Percentiles rank a stretch among this genome's conserved stretches.
Evolutionary conservation across 2,113 vertebrate genomes (phyloP).

Genomic region (Zosterops japonicus): DNA sequence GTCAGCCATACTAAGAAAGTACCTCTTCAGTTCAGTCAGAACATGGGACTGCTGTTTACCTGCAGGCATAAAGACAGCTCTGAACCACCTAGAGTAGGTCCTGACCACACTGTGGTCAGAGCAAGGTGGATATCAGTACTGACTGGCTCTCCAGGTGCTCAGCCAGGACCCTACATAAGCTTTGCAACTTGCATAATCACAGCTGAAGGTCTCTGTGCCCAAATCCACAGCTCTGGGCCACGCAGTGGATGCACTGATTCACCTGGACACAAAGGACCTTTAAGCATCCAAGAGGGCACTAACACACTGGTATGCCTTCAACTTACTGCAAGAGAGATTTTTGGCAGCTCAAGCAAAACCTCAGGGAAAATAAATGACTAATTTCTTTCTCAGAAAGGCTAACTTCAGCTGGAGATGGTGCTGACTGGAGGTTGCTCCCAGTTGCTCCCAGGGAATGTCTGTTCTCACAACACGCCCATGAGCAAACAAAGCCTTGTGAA

Average conservation of each 20-base stretch:
- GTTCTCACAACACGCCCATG: not conserved
- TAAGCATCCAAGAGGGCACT: not conserved
- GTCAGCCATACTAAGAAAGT: not conserved
- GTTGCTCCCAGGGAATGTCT: accelerated
- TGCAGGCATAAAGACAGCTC: not conserved
- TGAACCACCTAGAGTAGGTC: accelerated
- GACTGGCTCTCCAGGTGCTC: not conserved
- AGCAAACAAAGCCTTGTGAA: not conserved
- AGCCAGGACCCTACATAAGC: not conserved
- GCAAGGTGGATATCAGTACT: not conserved
- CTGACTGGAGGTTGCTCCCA: not conserved
- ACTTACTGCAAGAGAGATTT: not conserved
- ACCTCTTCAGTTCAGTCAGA: not conserved
- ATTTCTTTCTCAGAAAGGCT: not conserved
- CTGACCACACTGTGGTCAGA: not conserved
- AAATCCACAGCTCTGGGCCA: not conserved
- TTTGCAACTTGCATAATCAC: not conserved
- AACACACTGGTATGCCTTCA: not conserved
- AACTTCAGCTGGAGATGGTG: not conserved
- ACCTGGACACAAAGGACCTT: not conserved
- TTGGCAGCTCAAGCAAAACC: not conserved
- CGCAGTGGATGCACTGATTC: not conserved
- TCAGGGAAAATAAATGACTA: not conserved
- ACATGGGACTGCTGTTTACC: not conserved
- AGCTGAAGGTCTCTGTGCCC: not conserved